Evolutionary conservation across 2,113 vertebrate species (phyloP).

Genomic region (Pelodiscus sinensis): DNA sequence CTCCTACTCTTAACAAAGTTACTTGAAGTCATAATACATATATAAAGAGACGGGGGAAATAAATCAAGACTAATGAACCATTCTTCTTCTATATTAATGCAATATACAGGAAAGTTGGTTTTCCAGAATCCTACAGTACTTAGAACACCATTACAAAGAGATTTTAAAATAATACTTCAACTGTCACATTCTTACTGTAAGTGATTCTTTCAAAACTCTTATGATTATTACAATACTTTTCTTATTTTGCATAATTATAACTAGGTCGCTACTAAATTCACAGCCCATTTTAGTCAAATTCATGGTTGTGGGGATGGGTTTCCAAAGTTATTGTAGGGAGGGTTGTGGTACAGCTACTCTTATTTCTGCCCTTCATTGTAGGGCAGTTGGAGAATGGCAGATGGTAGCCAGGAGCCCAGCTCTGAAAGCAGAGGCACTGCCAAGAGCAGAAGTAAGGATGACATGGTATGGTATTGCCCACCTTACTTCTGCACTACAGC

Average conservation of each 20-base stretch:
- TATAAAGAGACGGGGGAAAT: background rate
- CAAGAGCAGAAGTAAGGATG: too few species aligned
- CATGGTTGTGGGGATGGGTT: too few species aligned
- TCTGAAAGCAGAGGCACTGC: too few species aligned
- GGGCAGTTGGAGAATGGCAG: too few species aligned
- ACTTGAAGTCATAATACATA: background rate
- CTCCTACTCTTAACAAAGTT: background rate
- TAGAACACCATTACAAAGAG: background rate
- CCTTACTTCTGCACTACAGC: too few species aligned
- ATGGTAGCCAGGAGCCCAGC: too few species aligned
- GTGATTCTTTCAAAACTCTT: background rate
- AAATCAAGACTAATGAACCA: background rate
- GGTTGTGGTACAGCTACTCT: too few species aligned
- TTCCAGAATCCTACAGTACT: background rate
- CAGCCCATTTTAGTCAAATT: too few species aligned
- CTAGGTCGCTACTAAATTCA: too few species aligned
- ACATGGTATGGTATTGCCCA: too few species aligned
- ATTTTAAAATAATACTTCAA: background rate
- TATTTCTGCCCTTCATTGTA: too few species aligned
- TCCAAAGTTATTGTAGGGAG: too few species aligned
- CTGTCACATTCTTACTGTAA: background rate
- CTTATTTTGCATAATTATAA: background rate
- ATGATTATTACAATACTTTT: background rate
- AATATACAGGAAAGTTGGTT: background rate
- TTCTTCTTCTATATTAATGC: background rate